phyloP scores from a whole-genome alignment of 2,113 vertebrate genomes.

The Entosphenus tridentatus region DNA sequence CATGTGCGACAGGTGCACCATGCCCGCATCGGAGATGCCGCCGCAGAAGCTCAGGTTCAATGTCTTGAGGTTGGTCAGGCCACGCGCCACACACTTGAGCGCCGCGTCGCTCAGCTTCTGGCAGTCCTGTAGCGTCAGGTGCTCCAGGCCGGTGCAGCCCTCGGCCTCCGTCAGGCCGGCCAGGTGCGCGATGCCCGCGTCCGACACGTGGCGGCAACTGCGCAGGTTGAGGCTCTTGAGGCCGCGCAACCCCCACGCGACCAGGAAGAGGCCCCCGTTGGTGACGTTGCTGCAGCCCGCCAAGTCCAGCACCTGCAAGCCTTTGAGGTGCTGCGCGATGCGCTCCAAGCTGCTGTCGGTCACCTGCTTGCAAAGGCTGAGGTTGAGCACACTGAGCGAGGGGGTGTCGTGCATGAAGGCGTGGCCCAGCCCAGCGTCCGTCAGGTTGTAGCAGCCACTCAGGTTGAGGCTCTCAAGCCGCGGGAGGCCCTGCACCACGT shows the following conservation, averaged over 20 bases:
- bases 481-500: constrained; percentile 95
- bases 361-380: constrained; percentile 94
- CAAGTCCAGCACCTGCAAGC: constrained; percentile 79
- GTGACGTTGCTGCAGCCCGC: constrained; percentile 97
- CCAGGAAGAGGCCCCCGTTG: constrained; percentile 74
- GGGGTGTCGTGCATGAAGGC: constrained; percentile 93
- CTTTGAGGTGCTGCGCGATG: constrained; percentile 90
- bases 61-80: constrained; percentile 57
- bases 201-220: constrained; percentile 86
- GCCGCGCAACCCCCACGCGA: constrained; percentile 84
- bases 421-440: constrained; percentile 90
- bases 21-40: constrained; percentile 81
- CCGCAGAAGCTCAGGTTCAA: constrained; percentile 97
- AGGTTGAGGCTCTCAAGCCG: constrained; percentile 94
- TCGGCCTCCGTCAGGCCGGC: constrained; percentile 88
- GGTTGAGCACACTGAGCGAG: constrained; percentile 72
- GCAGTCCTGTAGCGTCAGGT: constrained; percentile 92
- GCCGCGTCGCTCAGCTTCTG: constrained; percentile 90
- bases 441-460: constrained; percentile 96
- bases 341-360: constrained; percentile 91
- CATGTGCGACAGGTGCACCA: constrained; percentile 95
- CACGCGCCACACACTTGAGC: constrained; percentile 82
- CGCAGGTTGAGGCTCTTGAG: constrained; percentile 94
- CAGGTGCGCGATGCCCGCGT: constrained; percentile 90
- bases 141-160: constrained; percentile 78